Base-by-base conservation (phyloP, 2,888 invertebrate genomes). In the Psylliodes chrysocephalus region DNA sequence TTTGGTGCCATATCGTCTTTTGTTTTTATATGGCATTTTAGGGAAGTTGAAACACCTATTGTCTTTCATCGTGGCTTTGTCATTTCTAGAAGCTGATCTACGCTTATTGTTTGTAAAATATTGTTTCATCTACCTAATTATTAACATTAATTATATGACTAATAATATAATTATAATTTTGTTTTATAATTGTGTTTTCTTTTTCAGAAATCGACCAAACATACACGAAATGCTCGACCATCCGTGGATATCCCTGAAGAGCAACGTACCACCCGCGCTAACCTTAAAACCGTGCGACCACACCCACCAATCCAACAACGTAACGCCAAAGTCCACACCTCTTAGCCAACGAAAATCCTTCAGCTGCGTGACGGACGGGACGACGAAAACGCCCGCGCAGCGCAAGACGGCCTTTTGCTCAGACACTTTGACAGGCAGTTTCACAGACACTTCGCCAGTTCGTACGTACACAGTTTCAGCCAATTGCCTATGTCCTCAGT, bases 201-300 rank as follows among this genome's bases (percentile, higher is more conserved):
- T 59, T 86, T 87, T 8, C 85, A 96, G 96, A 84, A 90, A 91
- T 84, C 91, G 96, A 84, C 89, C 96, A 85, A 91, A 91, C 81
- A 94, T 94, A 79, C 88, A 90, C 78, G 92, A 94, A 84, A 92
- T 96, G 85, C 88, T 96, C 81, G 90, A 93, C 82, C 96, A 96
- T 85, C 89, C 91, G 78, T 96, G 96, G 96, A 88, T 96, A 59
- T 78, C 81, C 40, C 75, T 76, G 8, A 81, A 79, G 70, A 70
- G 75, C 53, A 78, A 77, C 63, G 74, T 80, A 17, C 71, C 73
- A 56, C 78, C 76, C 49, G 57, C 75, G 47, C 65, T 75, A 56
- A 52, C 73, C 73, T 33, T 69, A 67, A 69, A 75, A 75, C 63
- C 78, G 77, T 59, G 79, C 80, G 57, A 70, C 74, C 54, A 76